Conservation (phyloP, 2,797 vertebrate species). For the Cuniculus paca region DNA sequence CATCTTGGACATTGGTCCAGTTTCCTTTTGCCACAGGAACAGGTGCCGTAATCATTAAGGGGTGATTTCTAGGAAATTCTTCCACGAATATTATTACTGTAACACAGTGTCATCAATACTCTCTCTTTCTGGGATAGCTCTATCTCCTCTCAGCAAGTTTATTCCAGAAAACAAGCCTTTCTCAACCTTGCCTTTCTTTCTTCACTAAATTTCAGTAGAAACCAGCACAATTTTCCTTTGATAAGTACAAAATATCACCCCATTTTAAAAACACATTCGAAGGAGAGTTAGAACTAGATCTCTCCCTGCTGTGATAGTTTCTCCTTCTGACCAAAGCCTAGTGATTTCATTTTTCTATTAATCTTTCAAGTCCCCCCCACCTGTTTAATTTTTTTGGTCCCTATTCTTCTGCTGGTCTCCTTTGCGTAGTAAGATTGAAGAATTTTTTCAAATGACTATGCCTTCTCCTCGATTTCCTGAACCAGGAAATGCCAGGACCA, state of each 20-base stretch:
- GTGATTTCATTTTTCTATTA: constrained; percentile 12
- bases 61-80: background rate
- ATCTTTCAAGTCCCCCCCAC: background rate
- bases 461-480: background rate
- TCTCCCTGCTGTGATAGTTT: background rate
- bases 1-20: background rate
- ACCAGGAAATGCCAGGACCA: background rate
- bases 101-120: background rate
- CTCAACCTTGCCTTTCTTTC: background rate
- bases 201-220: background rate
- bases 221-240: background rate
- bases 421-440: background rate
- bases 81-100: background rate
- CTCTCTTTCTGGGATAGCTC: background rate
- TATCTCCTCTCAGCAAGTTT: background rate
- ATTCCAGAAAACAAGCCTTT: background rate
- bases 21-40: constrained; percentile 33
- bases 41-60: constrained; percentile 18
- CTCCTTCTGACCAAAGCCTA: background rate
- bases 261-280: constrained; percentile 22
- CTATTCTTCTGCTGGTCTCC: background rate
- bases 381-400: background rate
- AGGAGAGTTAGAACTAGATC: background rate
- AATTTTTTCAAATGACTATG: background rate
- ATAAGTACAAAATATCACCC: background rate